These are phyloP conservation scores for Chondrosia reniformis DNA, from an alignment of 37 sponge, comb jelly and placozoan genomes.

Conservation along the genomic window DNA sequence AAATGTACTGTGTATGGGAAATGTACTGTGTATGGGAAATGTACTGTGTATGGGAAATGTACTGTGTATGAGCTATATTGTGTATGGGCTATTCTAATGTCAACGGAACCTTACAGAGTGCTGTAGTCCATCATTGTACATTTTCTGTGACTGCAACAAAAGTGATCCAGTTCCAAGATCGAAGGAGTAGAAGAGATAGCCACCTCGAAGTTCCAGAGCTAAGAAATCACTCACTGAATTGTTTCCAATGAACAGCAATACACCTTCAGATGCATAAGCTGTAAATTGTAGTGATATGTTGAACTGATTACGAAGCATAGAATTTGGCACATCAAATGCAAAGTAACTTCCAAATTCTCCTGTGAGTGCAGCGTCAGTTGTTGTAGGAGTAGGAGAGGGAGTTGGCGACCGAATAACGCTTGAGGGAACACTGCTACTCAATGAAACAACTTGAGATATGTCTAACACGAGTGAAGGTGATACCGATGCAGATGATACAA, in stretches of 20 bases:
- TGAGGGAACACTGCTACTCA: background rate
- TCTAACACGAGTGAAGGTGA: no score
- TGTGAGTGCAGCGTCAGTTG: background rate
- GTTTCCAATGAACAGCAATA: slow-evolving; percentile 54
- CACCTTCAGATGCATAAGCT: slow-evolving; percentile 36
- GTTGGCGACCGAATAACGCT: background rate
- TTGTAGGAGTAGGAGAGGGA: background rate
- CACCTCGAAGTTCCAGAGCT: slow-evolving; percentile 47
- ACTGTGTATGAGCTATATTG: background rate
- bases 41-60: background rate
- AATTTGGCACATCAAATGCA: background rate
- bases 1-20: background rate
- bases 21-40: background rate
- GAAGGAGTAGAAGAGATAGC: slow-evolving; percentile 42
- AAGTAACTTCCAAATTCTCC: slow-evolving; percentile 8
- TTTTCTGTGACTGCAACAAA: slow-evolving; percentile 6
- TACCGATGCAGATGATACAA: background rate
- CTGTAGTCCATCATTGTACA: slow-evolving; percentile 39
- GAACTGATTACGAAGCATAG: background rate
- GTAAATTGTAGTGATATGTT: slow-evolving; percentile 48
- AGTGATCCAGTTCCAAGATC: slow-evolving; percentile 42
- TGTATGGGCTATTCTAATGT: background rate
- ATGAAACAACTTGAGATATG: no score
- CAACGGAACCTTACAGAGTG: slow-evolving; percentile 21
- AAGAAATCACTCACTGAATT: slow-evolving; percentile 23